phyloP scores from a whole-genome alignment of 2,888 invertebrate genomes.

The Eristalinus sepulchralis region DNA sequence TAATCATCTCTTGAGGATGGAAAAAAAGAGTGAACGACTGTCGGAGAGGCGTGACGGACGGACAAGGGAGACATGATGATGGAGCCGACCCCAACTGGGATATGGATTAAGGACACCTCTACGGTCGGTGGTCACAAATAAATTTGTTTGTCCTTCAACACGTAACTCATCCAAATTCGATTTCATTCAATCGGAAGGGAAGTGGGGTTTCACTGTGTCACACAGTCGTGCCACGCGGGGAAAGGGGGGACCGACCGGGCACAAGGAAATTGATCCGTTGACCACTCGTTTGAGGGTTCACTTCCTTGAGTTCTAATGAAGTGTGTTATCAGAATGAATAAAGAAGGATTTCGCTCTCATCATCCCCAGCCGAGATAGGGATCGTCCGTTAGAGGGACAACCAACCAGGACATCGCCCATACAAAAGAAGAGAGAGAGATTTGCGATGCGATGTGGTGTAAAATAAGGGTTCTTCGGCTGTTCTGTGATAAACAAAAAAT shows the following conservation, averaged over 20 bases:
- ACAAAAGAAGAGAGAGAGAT: background rate
- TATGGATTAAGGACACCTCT: conserved; percentile 54
- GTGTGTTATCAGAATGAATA: conserved; percentile 65
- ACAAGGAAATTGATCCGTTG: conserved; percentile 65
- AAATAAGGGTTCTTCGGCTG: conserved; percentile 24
- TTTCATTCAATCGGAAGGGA: conserved; percentile 56
- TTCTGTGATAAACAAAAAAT: conserved; percentile 18
- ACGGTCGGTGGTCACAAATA: conserved; percentile 39
- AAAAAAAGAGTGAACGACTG: background rate
- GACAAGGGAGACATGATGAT: background rate
- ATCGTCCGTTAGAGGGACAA: background rate
- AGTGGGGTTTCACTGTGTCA: background rate
- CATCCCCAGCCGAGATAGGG: background rate
- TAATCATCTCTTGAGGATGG: conserved; percentile 30
- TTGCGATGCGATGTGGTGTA: background rate
- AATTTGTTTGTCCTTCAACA: conserved; percentile 64
- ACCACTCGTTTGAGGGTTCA: conserved; percentile 69
- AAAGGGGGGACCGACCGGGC: background rate
- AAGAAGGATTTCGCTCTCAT: conserved; percentile 25
- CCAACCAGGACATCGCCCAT: background rate
- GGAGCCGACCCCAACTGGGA: background rate
- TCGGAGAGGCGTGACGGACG: too few relatives aligned
- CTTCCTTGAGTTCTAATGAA: conserved; percentile 68
- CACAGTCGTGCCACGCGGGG: background rate
- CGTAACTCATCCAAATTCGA: conserved; percentile 68